Conservation (phyloP, 2,797 vertebrate genomes). For the Holocentrus rufus region DNA sequence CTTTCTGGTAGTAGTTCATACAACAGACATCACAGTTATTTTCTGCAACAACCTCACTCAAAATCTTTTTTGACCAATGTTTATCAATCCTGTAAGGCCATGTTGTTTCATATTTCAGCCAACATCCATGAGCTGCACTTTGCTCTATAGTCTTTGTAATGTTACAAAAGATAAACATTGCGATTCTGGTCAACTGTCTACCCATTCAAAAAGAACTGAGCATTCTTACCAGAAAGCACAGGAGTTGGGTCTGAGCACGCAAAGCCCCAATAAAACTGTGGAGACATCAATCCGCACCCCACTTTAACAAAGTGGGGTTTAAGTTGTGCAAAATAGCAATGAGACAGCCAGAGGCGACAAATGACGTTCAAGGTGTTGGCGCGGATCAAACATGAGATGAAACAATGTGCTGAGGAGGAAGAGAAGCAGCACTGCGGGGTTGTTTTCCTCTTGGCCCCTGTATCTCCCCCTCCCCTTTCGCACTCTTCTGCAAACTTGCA, state of each 20-base stretch:
- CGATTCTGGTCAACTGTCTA: neutral
- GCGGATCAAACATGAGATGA: conserved; percentile 36
- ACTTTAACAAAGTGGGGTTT: conserved; percentile 22
- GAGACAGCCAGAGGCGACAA: conserved; percentile 30
- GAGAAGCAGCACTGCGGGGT: conserved; percentile 65
- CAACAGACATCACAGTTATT: conserved; percentile 51
- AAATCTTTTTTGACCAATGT: conserved; percentile 48
- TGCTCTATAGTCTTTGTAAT: neutral
- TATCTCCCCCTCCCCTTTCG: conserved; percentile 63
- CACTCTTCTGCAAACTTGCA: conserved; percentile 85
- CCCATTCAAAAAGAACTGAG: neutral
- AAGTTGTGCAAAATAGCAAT: conserved; percentile 21
- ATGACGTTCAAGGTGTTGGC: conserved; percentile 41
- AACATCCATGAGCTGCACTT: conserved; percentile 17
- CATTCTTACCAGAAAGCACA: conserved; percentile 43
- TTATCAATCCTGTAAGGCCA: conserved; percentile 31
- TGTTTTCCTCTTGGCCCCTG: conserved; percentile 65
- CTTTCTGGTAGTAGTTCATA: conserved; percentile 56
- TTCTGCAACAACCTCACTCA: conserved; percentile 54
- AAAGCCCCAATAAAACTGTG: conserved; percentile 24
- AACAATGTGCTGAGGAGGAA: conserved; percentile 53
- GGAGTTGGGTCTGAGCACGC: conserved; percentile 35
- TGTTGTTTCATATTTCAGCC: conserved; percentile 17
- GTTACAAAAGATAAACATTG: neutral
- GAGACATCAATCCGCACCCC: conserved; percentile 26